Conservation (phyloP, 2,888 invertebrate genomes). For the Chalcis sispes region DNA sequence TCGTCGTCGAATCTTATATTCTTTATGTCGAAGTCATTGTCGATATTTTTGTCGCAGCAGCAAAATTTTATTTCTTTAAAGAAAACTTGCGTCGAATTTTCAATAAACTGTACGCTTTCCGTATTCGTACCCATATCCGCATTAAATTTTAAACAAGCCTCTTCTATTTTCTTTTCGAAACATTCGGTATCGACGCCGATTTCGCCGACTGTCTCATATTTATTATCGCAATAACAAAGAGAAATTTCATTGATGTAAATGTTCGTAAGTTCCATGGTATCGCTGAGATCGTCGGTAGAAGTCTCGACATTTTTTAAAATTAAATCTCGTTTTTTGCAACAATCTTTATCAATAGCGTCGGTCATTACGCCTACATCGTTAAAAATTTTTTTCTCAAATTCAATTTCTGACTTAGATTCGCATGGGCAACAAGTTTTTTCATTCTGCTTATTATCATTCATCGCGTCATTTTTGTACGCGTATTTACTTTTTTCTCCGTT, state of each 20-base stretch:
- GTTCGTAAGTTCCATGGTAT: slow-evolving; percentile 27
- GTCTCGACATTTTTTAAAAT: not conserved
- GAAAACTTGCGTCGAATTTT: slow-evolving; percentile 21
- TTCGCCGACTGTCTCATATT: not conserved
- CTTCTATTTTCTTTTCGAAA: not conserved
- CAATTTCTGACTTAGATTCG: not conserved
- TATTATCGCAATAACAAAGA: slow-evolving; percentile 21
- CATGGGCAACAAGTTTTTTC: too few relatives aligned
- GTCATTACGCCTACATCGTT: slow-evolving; percentile 5
- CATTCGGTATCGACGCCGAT: slow-evolving; percentile 29
- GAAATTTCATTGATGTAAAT: slow-evolving; percentile 51
- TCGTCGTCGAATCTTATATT: slow-evolving; percentile 1
- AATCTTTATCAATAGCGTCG: not conserved
- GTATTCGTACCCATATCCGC: slow-evolving; percentile 26
- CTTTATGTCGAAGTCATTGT: slow-evolving; percentile 6
- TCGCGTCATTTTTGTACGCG: not conserved
- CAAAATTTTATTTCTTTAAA: slow-evolving; percentile 18
- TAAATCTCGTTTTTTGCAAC: not conserved
- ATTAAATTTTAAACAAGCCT: too few relatives aligned
- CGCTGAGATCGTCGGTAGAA: not conserved
- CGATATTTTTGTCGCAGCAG: not conserved
- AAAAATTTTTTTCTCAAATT: not conserved
- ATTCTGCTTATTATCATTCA: not conserved
- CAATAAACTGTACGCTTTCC: not conserved
- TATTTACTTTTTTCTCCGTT: too few relatives aligned